Conservation (phyloP, 2,113 vertebrate species). For the Mystacornis crossleyi region DNA sequence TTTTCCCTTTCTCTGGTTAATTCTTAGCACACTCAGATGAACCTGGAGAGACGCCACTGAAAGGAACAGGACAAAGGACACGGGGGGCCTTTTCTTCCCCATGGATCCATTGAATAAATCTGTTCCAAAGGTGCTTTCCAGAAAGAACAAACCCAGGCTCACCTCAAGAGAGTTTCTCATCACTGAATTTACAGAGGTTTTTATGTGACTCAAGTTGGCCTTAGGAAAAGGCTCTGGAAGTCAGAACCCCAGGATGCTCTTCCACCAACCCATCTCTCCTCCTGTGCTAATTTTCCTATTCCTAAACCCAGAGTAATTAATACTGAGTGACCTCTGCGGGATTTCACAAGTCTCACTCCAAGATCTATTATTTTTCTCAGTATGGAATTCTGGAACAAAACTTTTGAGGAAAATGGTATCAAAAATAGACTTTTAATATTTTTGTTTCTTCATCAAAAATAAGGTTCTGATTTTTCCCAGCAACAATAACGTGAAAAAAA, state of each 20-base stretch:
- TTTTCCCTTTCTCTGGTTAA: not conserved
- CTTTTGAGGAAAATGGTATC: not conserved
- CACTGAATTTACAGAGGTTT: not conserved
- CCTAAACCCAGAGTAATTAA: not conserved
- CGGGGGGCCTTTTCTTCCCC: not conserved
- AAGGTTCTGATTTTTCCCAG: slow-evolving; percentile 11
- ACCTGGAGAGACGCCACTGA: not conserved
- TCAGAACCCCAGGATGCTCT: not conserved
- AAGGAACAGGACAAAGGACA: not conserved
- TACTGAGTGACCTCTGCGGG: not conserved
- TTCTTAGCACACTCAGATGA: not conserved
- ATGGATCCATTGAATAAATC: not conserved
- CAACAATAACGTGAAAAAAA: not conserved
- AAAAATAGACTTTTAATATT: not conserved
- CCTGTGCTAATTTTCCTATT: not conserved
- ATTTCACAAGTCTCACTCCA: not conserved
- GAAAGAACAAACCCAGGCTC: not conserved
- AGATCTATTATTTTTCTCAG: not conserved
- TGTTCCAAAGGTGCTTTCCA: not conserved
- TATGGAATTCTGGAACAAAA: not conserved
- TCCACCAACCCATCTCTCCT: not conserved
- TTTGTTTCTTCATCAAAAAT: not conserved
- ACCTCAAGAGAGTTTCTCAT: not conserved
- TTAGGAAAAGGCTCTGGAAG: not conserved
- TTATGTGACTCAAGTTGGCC: not conserved